phyloP scores from a whole-genome alignment of 2,113 vertebrate species.

The Cebus imitator region DNA sequence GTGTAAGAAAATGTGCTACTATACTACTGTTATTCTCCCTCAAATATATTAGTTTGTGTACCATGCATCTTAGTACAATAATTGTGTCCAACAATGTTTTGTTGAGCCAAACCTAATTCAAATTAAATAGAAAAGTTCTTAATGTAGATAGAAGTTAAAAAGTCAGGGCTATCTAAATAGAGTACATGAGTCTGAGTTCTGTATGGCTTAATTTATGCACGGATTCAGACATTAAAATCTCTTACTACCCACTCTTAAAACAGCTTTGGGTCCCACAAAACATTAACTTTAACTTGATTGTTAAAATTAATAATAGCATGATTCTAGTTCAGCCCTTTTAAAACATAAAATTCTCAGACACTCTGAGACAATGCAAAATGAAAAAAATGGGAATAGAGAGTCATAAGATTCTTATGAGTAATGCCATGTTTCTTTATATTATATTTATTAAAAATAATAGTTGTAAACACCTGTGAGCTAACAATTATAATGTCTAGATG shows the following conservation, averaged over 20 bases:
- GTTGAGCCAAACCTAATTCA: not conserved
- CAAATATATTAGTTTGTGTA: not conserved
- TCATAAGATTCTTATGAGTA: not conserved
- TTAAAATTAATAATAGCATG: not conserved
- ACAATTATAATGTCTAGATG: slow-evolving; percentile 21
- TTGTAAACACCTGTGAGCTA: slow-evolving; percentile 40
- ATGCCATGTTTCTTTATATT: not conserved
- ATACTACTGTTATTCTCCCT: not conserved
- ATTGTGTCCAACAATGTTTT: not conserved
- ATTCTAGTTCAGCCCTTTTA: not conserved
- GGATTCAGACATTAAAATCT: not conserved
- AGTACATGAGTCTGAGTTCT: not conserved
- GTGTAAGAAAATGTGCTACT: not conserved
- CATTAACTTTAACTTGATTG: not conserved
- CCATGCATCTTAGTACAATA: not conserved
- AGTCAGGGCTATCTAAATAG: not conserved
- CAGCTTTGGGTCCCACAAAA: not conserved
- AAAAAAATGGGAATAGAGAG: not conserved
- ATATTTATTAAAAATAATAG: slow-evolving; percentile 16
- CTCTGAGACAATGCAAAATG: not conserved
- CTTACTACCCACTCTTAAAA: not conserved
- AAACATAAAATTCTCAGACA: not conserved
- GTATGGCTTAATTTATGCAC: not conserved
- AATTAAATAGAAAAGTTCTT: not conserved
- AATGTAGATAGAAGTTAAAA: not conserved